Base-by-base conservation (phyloP, 2,797 vertebrate genomes). In the Urosaurus nigricauda region DNA sequence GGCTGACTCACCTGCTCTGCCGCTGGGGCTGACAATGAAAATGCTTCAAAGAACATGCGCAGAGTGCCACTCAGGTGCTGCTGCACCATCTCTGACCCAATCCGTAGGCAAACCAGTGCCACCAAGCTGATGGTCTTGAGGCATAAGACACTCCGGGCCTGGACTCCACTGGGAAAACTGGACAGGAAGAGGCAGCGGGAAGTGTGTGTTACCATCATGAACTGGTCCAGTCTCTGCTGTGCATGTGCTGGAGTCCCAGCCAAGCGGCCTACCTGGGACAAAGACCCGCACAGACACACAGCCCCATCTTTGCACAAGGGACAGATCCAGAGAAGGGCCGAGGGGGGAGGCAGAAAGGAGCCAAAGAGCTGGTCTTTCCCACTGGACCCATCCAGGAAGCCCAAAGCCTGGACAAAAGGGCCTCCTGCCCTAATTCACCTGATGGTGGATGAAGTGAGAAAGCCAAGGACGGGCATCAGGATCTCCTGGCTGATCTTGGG, bases 21-120 rank as follows among this genome's bases (percentile, higher is more conserved):
- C 87, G 98, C 96, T 93, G 96, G 97, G 56, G 98, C 97, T 92
- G 98, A 94, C 91, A 98, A 94, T 0, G 99, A 98, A 92, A 99
- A 99, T 5, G 98, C 97, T 19, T 97, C 96, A 5, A 99, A 99
- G 96, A 99, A 99, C 73, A 94, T 97, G 37, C 96, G 92, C 87
- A 99, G 98, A 0, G 98, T 98, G 91, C 99, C 97, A 4, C 98
- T 98, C 96, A 99, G 98, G 95, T 99, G 98, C 96, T 98, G 98
- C 88, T 99, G 98, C 91, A 99, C 99, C 99, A 99, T 99, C 97
- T 99, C 99, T 90, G 98, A 97, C 84, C 99, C 99, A 0, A 99
- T 99, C 78, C 99, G 97, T 93, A 99, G 95, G 93, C 98, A 99
- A 94, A 99, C 99, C 93, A 99, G 97, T 47, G 98, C 98, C 88